Conservation (phyloP, 2,797 vertebrate genomes). For the Bovichtus diacanthus region DNA sequence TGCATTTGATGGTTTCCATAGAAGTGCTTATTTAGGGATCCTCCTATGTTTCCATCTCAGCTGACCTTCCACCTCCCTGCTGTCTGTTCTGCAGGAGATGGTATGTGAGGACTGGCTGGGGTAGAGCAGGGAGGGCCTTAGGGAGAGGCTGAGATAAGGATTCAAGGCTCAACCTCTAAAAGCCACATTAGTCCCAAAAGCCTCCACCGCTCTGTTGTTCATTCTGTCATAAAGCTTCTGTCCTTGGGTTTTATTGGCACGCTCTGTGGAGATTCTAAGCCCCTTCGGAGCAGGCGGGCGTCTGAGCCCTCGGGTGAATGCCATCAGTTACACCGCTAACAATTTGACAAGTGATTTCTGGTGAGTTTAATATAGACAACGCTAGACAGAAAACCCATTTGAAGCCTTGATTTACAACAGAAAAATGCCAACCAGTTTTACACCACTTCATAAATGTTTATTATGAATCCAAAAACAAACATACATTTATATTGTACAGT, state of each 20-base stretch:
- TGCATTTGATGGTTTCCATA: conserved; percentile 55
- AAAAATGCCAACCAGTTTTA: conserved; percentile 6
- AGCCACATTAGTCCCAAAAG: conserved; percentile 68
- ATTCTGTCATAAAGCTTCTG: conserved; percentile 62
- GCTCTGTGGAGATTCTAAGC: conserved; percentile 53
- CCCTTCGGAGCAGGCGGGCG: conserved; percentile 39
- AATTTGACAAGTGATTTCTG: conserved; percentile 36
- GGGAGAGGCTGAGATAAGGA: conserved; percentile 67
- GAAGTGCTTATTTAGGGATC: conserved; percentile 50
- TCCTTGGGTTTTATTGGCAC: conserved; percentile 69
- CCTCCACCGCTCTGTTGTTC: conserved; percentile 45
- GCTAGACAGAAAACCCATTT: background rate
- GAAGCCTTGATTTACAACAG: conserved; percentile 5
- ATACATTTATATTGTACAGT: conserved; percentile 63
- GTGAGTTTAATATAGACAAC: conserved; percentile 1
- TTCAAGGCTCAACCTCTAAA: conserved; percentile 68
- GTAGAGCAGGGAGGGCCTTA: conserved; percentile 28
- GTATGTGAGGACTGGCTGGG: conserved; percentile 49
- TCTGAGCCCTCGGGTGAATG: conserved; percentile 39
- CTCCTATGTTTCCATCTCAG: conserved; percentile 58
- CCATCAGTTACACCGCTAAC: conserved; percentile 28
- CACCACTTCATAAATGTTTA: conserved; percentile 56
- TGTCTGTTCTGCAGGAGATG: conserved; percentile 47
- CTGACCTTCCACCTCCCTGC: conserved; percentile 65
- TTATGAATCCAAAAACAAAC: conserved; percentile 67